Evolutionary conservation across 2,888 invertebrate genomes (phyloP), one percentile per base, ranked within the genome.

Genomic region (Andrena camellia): DNA sequence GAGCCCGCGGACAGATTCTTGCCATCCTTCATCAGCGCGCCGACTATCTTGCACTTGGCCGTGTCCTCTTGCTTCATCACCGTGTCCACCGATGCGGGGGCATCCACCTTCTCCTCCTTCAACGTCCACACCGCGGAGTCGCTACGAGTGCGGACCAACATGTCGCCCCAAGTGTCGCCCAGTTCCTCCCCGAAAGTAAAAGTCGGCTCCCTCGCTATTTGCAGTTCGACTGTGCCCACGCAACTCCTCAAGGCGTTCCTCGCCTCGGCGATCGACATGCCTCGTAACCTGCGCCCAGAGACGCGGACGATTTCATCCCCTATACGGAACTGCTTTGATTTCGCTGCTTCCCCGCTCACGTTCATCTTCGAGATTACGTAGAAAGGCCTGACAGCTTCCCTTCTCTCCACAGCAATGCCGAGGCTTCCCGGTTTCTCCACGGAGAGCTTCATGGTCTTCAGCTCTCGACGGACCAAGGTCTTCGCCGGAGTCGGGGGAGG

Each of bases 231-330:
- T 0, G 73, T 78, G 0, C 93, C 93, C 3, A 78, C 54, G 48
- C 93, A 93, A 31, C 78, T 91, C 23, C 86, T 90, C 10, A 94
- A 52, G 0, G 92, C 88, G 48, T 86, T 90, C 42, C 89, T 90
- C 10, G 93, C 94, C 42, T 94, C 93, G 0, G 63, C 29, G 1
- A 89, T 70, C 1, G 90, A 87, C 84, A 96, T 94, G 0, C 95
- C 95, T 4, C 95, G 94, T 59, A 96, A 88, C 42, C 95, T 94
- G 17, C 94, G 94, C 0, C 96, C 96, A 83, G 95, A 95, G 59
- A 96, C 95, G 76, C 95, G 94, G 4, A 96, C 94, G 35, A 96
- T 94, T 87, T 96, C 95, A 88, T 96, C 96, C 2, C 95, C 95
- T 7, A 95, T 92, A 60, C 93, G 92, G 60, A 96, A 94, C 48